Evolutionary conservation across 1,140 invertebrate species (phyloP).

Genomic region (Heliothis virescens): DNA sequence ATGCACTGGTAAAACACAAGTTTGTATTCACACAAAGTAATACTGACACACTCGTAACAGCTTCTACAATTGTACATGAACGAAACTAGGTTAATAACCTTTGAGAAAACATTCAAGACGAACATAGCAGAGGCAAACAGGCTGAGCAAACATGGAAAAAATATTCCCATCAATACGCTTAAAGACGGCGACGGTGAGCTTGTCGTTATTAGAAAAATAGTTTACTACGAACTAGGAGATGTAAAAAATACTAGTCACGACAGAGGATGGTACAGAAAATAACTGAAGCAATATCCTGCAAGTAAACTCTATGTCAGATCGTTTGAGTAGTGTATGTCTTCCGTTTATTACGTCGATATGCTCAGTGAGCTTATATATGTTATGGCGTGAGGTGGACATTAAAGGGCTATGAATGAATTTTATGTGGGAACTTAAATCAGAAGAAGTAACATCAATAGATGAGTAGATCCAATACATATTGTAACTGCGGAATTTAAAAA

Average conservation of each 20-base stretch:
- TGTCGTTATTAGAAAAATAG: constrained; percentile 23
- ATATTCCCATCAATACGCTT: constrained; percentile 49
- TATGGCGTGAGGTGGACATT: background rate
- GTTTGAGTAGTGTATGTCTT: background rate
- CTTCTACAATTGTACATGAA: constrained; percentile 55
- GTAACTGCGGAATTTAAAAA: background rate
- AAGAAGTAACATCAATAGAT: too few species aligned
- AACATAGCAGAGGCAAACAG: constrained; percentile 64
- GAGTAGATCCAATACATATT: too few species aligned
- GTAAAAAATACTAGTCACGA: constrained; percentile 15
- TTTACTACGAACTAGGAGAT: constrained; percentile 4
- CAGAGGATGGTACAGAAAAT: constrained; percentile 8
- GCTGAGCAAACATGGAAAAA: constrained; percentile 71
- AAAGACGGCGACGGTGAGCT: constrained; percentile 2
- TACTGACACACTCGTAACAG: constrained; percentile 57
- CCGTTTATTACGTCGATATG: background rate
- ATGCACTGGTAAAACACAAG: constrained; percentile 1
- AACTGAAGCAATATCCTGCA: constrained; percentile 12
- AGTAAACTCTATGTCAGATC: background rate
- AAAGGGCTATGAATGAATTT: background rate
- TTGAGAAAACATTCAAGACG: constrained; percentile 60
- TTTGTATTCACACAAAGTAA: constrained; percentile 54
- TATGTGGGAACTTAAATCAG: background rate
- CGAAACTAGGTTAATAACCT: constrained; percentile 80
- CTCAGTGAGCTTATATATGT: background rate